A percentile compares a stretch with the other conserved stretches of the same genome.
Conservation (phyloP, 2,797 vertebrate species). For the Morus bassanus region DNA sequence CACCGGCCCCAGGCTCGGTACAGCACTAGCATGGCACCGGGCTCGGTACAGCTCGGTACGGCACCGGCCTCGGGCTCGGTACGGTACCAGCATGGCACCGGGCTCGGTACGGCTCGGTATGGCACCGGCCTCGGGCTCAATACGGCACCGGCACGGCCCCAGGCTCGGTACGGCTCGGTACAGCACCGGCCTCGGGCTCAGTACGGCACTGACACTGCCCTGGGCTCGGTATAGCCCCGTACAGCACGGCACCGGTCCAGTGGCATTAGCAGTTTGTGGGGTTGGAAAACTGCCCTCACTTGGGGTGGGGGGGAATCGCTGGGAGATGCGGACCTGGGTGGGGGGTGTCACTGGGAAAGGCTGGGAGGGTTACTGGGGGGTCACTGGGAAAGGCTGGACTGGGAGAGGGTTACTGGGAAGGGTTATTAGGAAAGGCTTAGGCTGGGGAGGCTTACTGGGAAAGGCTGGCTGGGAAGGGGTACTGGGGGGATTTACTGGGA, state of each 20-base stretch:
- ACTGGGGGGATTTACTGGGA: neutral
- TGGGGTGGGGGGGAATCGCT: neutral
- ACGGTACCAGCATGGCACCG: too few relatives aligned
- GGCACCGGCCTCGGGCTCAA: neutral
- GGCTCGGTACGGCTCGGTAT: too few relatives aligned
- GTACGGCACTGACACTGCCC: neutral
- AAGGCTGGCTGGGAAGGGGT: neutral
- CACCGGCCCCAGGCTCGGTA: too few relatives aligned
- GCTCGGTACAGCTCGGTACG: too few relatives aligned
- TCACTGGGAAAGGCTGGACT: neutral
- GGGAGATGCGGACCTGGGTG: neutral
- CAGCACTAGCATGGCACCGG: too few relatives aligned
- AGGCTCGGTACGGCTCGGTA: neutral
- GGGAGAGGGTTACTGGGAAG: neutral
- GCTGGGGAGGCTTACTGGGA: neutral
- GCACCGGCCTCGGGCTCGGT: neutral
- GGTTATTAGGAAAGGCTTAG: neutral
- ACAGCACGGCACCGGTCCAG: too few relatives aligned
- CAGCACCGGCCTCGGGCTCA: neutral
- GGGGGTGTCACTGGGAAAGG: neutral
- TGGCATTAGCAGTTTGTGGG: accelerated
- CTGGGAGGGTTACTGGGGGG: neutral
- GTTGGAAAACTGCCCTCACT: neutral
- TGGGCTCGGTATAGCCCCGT: too few relatives aligned
- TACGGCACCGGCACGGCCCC: neutral